Evolutionary conservation across 1,140 invertebrate genomes (phyloP).

Genomic region (Gryllus bimaculatus): DNA sequence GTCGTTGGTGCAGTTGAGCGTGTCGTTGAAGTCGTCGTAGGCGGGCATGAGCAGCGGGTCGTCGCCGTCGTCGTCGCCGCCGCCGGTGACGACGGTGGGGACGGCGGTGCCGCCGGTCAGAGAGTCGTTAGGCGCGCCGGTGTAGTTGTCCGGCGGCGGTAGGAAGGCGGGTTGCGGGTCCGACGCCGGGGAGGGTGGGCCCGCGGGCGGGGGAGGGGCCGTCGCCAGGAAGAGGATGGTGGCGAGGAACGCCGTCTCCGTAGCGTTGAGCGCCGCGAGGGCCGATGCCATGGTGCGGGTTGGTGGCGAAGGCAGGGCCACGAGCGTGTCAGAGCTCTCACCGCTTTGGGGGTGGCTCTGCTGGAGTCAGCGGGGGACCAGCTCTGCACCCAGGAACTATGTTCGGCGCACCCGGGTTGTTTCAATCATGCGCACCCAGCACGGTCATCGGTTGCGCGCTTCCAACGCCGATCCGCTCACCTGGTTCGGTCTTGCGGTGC

Average conservation of each 20-base stretch:
- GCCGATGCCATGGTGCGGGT: neutral
- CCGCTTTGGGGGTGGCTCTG: too few species aligned
- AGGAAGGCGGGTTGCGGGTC: neutral
- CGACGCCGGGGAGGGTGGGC: neutral
- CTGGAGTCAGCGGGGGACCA: too few species aligned
- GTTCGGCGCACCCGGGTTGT: too few species aligned
- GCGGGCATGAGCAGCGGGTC: neutral
- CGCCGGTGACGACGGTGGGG: neutral
- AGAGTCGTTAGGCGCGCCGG: neutral
- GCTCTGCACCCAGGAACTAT: too few species aligned
- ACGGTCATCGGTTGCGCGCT: too few species aligned
- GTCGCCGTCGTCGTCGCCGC: too few species aligned
- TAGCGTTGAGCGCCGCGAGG: neutral
- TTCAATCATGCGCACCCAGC: too few species aligned
- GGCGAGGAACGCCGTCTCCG: neutral
- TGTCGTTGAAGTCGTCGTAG: neutral
- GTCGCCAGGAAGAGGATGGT: neutral
- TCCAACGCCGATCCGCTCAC: too few species aligned
- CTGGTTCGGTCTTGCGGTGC: too few species aligned
- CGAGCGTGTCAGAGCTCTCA: too few species aligned
- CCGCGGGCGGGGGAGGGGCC: too few species aligned
- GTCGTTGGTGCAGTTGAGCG: conserved; percentile 35
- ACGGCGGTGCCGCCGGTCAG: neutral
- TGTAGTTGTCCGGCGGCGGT: neutral
- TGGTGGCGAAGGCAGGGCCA: too few species aligned